phyloP scores from a whole-genome alignment of 2,888 invertebrate genomes.

The Pimpla rufipes region DNA sequence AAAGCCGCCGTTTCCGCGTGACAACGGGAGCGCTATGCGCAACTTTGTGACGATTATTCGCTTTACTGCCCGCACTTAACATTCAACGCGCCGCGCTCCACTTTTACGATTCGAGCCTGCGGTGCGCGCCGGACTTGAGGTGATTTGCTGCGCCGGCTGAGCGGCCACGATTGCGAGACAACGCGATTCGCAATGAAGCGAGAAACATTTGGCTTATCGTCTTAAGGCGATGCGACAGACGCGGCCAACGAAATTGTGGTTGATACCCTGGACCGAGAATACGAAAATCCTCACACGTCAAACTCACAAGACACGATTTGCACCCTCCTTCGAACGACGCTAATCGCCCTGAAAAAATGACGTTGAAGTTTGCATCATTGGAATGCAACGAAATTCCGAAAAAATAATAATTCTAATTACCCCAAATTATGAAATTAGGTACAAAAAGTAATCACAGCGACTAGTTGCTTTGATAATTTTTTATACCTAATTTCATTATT shows the following conservation, averaged over 20 bases:
- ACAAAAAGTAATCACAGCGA: too few species aligned
- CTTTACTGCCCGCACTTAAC: conserved; percentile 36
- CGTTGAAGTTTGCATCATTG: too few species aligned
- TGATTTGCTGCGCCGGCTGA: background rate
- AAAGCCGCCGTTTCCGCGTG: conserved; percentile 13
- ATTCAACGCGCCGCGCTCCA: conserved; percentile 46
- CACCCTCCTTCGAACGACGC: too few species aligned
- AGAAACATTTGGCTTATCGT: background rate
- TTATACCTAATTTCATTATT: too few species aligned
- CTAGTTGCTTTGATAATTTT: too few species aligned
- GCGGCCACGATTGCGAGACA: background rate
- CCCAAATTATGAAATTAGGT: too few species aligned
- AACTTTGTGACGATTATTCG: conserved; percentile 57
- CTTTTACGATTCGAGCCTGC: conserved; percentile 33
- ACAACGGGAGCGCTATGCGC: conserved; percentile 47
- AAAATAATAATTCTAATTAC: background rate
- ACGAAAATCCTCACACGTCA: too few species aligned
- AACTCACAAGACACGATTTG: too few species aligned
- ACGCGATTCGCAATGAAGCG: background rate
- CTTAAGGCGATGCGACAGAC: background rate
- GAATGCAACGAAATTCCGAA: too few species aligned
- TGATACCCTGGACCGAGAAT: too few species aligned
- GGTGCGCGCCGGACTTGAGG: background rate
- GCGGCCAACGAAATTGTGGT: too few species aligned
- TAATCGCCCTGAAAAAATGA: too few species aligned